phyloP scores from a whole-genome alignment of 2,888 invertebrate species.

The Folsomia candida region DNA sequence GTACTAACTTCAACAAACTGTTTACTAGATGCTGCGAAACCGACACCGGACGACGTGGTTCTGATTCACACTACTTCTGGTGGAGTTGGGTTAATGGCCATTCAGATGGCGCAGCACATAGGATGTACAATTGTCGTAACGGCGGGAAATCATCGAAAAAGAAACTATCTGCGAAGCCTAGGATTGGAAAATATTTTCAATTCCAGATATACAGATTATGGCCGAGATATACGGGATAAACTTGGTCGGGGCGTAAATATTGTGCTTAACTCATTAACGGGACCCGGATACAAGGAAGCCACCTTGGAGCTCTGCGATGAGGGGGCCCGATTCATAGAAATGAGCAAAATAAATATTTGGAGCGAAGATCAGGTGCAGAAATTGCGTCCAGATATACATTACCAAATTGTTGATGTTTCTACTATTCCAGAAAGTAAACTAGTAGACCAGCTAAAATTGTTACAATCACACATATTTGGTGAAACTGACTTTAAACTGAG shows the following conservation, averaged over 20 bases:
- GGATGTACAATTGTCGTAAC: slow-evolving; percentile 24
- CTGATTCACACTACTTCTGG: slow-evolving; percentile 14
- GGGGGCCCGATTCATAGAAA: slow-evolving; percentile 9
- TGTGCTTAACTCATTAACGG: slow-evolving; percentile 9
- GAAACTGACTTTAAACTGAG: background rate
- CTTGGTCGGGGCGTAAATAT: background rate
- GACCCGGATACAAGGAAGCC: slow-evolving; percentile 13
- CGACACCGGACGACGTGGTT: slow-evolving; percentile 7
- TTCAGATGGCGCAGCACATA: slow-evolving; percentile 16
- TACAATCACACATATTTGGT: background rate
- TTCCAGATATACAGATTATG: background rate
- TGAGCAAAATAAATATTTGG: slow-evolving; percentile 14
- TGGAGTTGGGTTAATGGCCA: slow-evolving; percentile 24
- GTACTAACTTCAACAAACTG: slow-evolving; percentile 21
- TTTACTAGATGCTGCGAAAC: slow-evolving; percentile 13
- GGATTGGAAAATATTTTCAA: background rate
- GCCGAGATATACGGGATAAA: background rate
- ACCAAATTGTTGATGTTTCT: slow-evolving; percentile 6
- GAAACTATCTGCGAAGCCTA: slow-evolving; percentile 10
- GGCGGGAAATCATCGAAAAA: slow-evolving; percentile 24
- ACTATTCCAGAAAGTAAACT: background rate
- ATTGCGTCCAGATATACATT: slow-evolving; percentile 1
- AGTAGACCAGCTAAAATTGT: background rate
- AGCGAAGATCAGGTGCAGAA: background rate
- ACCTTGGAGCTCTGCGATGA: background rate